Evolutionary conservation across 2,797 vertebrate species (phyloP).

Genomic region (Diceros bicornis): DNA sequence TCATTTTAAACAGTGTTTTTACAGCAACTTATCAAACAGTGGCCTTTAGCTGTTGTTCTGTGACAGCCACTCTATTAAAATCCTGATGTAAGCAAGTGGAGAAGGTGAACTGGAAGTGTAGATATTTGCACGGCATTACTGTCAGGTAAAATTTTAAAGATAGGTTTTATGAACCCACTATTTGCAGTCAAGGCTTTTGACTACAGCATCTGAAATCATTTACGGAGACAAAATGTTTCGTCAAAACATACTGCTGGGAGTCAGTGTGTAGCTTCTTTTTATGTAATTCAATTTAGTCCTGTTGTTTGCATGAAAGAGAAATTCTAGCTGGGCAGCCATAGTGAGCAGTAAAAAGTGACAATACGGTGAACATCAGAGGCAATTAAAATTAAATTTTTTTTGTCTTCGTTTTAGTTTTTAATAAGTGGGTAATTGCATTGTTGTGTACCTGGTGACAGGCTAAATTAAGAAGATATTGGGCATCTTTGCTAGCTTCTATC

Average conservation of each 20-base stretch:
- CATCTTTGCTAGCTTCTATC: conserved; percentile 29
- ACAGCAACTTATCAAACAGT: conserved; percentile 91
- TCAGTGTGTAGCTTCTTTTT: conserved; percentile 91
- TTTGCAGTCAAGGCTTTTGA: conserved; percentile 93
- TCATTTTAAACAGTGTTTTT: conserved; percentile 90
- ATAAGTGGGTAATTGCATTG: conserved; percentile 85
- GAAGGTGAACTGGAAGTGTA: conserved; percentile 91
- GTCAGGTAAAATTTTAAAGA: conserved; percentile 92
- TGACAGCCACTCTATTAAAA: conserved; percentile 92
- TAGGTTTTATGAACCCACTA: conserved; percentile 93
- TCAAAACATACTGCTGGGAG: conserved; percentile 92
- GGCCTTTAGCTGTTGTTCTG: conserved; percentile 91
- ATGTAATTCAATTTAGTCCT: conserved; percentile 91
- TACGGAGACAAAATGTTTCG: conserved; percentile 93
- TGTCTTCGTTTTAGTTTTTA: conserved; percentile 87
- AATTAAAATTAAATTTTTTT: conserved; percentile 89
- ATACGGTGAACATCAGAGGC: conserved; percentile 86
- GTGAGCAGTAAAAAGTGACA: conserved; percentile 82
- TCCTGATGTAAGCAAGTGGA: conserved; percentile 92
- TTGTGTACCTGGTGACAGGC: conserved; percentile 72
- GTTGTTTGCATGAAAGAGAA: conserved; percentile 88
- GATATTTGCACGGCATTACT: conserved; percentile 92
- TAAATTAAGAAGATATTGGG: conserved; percentile 62
- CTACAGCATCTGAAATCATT: conserved; percentile 93
- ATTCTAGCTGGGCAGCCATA: conserved; percentile 88